phyloP scores from a whole-genome alignment of 2,888 invertebrate species.

The Cheilosia urbana region DNA sequence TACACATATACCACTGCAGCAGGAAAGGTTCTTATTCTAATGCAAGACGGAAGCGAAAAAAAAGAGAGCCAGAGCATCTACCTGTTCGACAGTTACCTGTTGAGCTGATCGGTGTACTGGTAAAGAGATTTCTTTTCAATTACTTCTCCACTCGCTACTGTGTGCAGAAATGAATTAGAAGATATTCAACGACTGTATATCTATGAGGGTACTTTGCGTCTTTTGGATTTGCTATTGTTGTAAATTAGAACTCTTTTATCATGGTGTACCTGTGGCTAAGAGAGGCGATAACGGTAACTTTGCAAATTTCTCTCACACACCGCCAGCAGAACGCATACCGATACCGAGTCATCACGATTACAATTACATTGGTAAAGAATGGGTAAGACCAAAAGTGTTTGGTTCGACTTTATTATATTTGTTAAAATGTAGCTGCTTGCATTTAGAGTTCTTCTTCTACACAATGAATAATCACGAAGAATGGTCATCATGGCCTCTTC shows the following conservation, averaged over 20 bases:
- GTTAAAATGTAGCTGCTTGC: slow-evolving; percentile 30
- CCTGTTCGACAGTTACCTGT: slow-evolving; percentile 70
- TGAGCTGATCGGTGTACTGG: slow-evolving; percentile 20
- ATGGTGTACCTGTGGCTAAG: slow-evolving; percentile 31
- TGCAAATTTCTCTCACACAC: slow-evolving; percentile 50
- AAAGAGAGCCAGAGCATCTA: slow-evolving; percentile 78
- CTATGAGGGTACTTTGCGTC: slow-evolving; percentile 17
- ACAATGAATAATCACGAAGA: slow-evolving; percentile 45
- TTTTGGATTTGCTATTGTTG: slow-evolving; percentile 4
- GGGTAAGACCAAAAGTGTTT: slow-evolving; percentile 2
- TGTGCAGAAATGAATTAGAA: slow-evolving; percentile 29
- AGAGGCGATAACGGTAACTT: slow-evolving; percentile 66
- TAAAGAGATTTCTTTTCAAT: slow-evolving; percentile 55
- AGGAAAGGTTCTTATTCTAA: slow-evolving; percentile 73
- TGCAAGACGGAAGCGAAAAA: slow-evolving; percentile 77
- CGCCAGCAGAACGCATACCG: neutral
- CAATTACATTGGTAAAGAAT: neutral
- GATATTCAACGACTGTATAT: slow-evolving; percentile 11
- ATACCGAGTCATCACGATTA: neutral
- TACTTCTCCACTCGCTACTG: slow-evolving; percentile 41
- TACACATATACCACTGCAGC: slow-evolving; percentile 28
- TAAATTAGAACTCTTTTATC: slow-evolving; percentile 49
- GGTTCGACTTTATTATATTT: neutral
- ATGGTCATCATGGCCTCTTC: slow-evolving; percentile 43
- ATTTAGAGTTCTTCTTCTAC: slow-evolving; percentile 5